Percentiles rank a stretch among this genome's conserved stretches.
Conservation (phyloP, 2,113 vertebrate genomes). For the Monarcha castaneiventris region DNA sequence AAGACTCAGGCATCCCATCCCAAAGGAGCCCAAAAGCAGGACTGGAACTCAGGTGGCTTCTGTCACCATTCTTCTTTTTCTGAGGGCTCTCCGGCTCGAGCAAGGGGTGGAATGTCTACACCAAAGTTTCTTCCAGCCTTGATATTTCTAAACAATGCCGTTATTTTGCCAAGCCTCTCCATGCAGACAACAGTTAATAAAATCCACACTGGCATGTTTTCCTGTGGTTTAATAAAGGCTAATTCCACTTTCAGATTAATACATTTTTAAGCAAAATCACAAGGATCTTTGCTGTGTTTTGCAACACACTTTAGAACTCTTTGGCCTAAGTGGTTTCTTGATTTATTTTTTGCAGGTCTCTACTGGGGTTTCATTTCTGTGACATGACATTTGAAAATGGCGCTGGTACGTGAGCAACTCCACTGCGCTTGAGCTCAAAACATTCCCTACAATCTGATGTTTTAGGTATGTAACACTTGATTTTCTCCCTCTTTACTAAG, state of each 20-base stretch:
- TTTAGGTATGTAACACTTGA: background rate
- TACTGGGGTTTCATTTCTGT: background rate
- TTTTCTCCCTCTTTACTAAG: background rate
- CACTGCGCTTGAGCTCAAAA: background rate
- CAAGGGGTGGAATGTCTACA: background rate
- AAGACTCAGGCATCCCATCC: background rate
- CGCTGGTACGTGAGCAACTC: background rate
- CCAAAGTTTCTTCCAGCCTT: background rate
- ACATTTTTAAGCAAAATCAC: constrained; percentile 25
- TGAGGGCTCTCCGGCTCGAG: background rate
- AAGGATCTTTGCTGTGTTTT: background rate
- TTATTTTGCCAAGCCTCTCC: background rate
- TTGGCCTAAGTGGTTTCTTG: background rate
- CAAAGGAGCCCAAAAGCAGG: background rate
- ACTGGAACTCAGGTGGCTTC: background rate
- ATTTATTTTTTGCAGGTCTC: background rate
- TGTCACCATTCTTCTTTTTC: background rate
- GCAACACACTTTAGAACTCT: background rate
- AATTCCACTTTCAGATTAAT: constrained; percentile 7
- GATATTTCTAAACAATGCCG: background rate
- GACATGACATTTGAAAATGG: background rate
- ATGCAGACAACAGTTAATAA: background rate
- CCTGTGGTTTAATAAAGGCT: background rate
- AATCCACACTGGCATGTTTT: background rate
- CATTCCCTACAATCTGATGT: background rate